phyloP scores from a whole-genome alignment of 2,797 vertebrate species.

The Clarias laeviceps region DNA sequence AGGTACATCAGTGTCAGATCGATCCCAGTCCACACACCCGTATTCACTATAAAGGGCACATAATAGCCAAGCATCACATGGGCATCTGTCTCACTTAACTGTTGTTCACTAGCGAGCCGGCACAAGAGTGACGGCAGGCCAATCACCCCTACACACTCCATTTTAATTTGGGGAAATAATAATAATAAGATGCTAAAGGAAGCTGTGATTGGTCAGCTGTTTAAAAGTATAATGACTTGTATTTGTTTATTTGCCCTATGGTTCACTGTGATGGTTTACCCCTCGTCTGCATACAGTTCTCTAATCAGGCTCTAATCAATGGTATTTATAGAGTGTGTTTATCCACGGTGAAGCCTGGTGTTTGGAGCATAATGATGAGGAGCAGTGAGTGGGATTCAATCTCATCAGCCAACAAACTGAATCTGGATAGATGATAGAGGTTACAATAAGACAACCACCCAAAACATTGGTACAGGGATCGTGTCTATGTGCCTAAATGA shows the following conservation, averaged over 20 bases:
- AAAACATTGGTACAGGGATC: background rate
- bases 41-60: no score
- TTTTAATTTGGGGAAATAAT: no score
- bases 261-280: no score
- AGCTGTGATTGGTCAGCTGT: background rate
- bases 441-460: background rate
- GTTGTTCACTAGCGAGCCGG: background rate
- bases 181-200: no score
- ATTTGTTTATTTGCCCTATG: background rate
- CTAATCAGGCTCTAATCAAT: no score
- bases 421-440: background rate
- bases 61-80: background rate
- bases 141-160: background rate
- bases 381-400: no score
- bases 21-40: no score
- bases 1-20: no score
- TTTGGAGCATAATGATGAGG: background rate
- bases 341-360: background rate
- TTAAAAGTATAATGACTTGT: background rate
- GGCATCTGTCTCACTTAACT: background rate
- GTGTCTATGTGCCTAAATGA: no score
- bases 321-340: no score
- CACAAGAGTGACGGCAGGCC: background rate
- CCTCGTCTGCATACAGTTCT: no score
- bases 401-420: background rate